Base-by-base conservation (phyloP, 2,797 vertebrate genomes). In the Psittacula derbiana region DNA sequence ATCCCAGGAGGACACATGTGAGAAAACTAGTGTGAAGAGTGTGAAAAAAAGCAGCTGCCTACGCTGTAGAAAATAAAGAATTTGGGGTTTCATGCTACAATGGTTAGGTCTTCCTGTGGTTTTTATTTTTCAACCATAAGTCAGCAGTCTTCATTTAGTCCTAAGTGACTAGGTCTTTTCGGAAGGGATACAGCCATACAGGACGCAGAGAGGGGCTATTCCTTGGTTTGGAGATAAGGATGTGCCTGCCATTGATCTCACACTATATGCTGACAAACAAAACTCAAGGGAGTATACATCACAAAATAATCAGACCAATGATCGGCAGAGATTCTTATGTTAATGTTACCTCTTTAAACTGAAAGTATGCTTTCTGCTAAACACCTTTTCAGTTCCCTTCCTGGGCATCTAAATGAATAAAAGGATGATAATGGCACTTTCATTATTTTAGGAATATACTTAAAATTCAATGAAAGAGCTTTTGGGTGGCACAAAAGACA, bases 361-460 rank as follows among this genome's bases (percentile, higher is more conserved):
- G 81, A 95, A 96, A 95, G 27, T 53, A 83, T 81, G 84, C 70
- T 94, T 97, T 96, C 73, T 88, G 81, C 66, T 85, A 95, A 96
- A 97, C 89, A 78, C 43, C 53, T 92, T 86, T 96, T 93, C 84
- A 90, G n/a, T 95, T 97, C 92, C 70, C 49, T 95, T 96, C 66
- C 88, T 92, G 93, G 93, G 65, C 88, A 95, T 25, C 88, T 81
- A 95, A 93, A 94, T 92, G 86, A 97, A 96, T 95, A 86, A 82
- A 90, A 93, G 78, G n/a, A 58, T 79, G 87, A 84, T 96, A 97
- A 97, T 92, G 80, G 53, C 62, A 71, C 61, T 92, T 96, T 90
- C 57, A 89, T 96, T 96, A 97, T 95, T 97, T 97, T 95, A 94
- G 91, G 72, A 96, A 91, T 79, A 84, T 95, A 95, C 96, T 97